Percentiles rank a stretch among this genome's conserved stretches.
Conservation (phyloP, 2,797 vertebrate species). For the Melanotaenia pygmaea region DNA sequence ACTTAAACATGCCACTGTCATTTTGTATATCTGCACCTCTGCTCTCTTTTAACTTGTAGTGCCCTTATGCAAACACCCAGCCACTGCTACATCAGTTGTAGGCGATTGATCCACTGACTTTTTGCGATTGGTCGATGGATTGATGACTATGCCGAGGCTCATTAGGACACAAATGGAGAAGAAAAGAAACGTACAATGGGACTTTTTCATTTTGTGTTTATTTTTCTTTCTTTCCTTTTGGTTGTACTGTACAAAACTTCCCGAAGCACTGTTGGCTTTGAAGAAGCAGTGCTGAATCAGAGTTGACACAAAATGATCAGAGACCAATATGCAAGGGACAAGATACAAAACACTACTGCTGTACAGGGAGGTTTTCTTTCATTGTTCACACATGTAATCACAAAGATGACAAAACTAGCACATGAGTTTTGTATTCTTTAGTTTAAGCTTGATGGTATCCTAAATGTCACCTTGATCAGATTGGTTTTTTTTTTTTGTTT, state of each 20-base stretch:
- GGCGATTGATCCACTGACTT: slow-evolving; percentile 48
- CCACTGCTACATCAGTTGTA: slow-evolving; percentile 71
- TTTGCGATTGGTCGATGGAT: slow-evolving; percentile 44
- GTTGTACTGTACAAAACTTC: slow-evolving; percentile 59
- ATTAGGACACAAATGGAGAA: slow-evolving; percentile 33
- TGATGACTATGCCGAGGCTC: slow-evolving; percentile 57
- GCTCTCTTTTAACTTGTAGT: slow-evolving; percentile 74
- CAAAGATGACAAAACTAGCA: slow-evolving; percentile 81
- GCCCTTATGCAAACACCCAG: slow-evolving; percentile 79
- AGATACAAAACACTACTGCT: slow-evolving; percentile 81
- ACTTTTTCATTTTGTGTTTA: slow-evolving; percentile 48
- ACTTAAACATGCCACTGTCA: slow-evolving; percentile 70
- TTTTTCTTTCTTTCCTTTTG: slow-evolving; percentile 24
- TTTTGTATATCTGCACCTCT: slow-evolving; percentile 71
- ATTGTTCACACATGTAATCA: slow-evolving; percentile 82
- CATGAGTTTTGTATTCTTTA: slow-evolving; percentile 84
- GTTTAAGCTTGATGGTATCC: slow-evolving; percentile 90
- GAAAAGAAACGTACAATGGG: slow-evolving; percentile 33
- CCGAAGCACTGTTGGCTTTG: slow-evolving; percentile 53
- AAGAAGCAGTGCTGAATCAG: slow-evolving; percentile 56
- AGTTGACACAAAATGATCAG: slow-evolving; percentile 63
- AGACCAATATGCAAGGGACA: slow-evolving; percentile 81
- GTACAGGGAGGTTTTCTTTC: slow-evolving; percentile 75
- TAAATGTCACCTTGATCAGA: slow-evolving; percentile 88
- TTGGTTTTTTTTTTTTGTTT: slow-evolving; percentile 55